phyloP scores from a whole-genome alignment of 2,797 vertebrate species.

The Distichodus sexfasciatus region DNA sequence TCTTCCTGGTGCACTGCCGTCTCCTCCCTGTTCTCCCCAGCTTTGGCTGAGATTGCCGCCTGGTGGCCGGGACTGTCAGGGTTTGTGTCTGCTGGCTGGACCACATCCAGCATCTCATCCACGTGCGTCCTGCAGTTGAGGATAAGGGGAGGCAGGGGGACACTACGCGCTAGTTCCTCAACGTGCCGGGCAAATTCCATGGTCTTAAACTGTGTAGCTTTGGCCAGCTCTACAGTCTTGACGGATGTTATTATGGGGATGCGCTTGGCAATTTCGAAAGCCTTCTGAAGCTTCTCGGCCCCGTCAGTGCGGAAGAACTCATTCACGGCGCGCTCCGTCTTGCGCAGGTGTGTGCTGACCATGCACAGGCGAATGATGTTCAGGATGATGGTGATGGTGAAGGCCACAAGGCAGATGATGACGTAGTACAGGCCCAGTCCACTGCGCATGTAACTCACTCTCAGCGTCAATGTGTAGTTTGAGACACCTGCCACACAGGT shows the following conservation, averaged over 20 bases:
- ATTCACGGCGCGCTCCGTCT: conserved; percentile 91
- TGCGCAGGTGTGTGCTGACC: conserved; percentile 92
- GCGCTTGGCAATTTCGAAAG: conserved; percentile 91
- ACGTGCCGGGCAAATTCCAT: conserved; percentile 93
- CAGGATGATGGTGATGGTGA: conserved; percentile 85
- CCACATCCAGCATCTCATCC: conserved; percentile 80
- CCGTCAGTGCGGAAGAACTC: conserved; percentile 96
- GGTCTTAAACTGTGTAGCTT: conserved; percentile 94
- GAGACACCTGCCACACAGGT: conserved; percentile 41
- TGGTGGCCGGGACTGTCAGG: too few species aligned
- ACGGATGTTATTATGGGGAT: conserved; percentile 92
- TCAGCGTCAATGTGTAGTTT: conserved; percentile 82
- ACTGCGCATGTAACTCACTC: conserved; percentile 82
- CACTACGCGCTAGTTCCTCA: conserved; percentile 89
- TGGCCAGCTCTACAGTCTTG: conserved; percentile 91
- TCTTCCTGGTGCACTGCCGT: not conserved
- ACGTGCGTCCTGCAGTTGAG: conserved; percentile 79
- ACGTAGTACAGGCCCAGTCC: conserved; percentile 91
- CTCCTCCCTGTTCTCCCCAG: too few species aligned
- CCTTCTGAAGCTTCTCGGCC: conserved; percentile 92
- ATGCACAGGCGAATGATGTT: conserved; percentile 89
- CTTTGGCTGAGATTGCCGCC: too few species aligned
- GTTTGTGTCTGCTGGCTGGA: not conserved
- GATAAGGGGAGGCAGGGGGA: conserved; percentile 91
- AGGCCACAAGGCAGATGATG: conserved; percentile 86